These are phyloP conservation scores for Brenthis ino DNA, from an alignment of 2,888 invertebrate species.

Conservation along the genomic window DNA sequence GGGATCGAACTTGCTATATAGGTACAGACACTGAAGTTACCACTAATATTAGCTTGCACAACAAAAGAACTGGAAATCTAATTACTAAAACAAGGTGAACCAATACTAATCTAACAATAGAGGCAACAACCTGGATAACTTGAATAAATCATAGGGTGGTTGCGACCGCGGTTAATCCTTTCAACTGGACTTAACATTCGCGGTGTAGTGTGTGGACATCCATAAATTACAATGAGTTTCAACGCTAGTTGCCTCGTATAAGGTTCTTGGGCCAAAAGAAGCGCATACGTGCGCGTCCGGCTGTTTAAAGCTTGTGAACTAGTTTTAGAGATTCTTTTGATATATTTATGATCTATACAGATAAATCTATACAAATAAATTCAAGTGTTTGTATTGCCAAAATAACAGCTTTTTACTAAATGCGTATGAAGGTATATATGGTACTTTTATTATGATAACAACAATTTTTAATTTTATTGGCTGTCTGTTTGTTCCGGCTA, in stretches of 20 bases:
- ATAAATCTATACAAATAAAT: too few relatives aligned
- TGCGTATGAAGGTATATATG: too few relatives aligned
- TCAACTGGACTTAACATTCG: constrained; percentile 71
- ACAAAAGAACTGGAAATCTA: neutral
- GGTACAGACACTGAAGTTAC: too few relatives aligned
- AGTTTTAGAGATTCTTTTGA: constrained; percentile 31
- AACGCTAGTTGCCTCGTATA: constrained; percentile 47
- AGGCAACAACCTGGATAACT: constrained; percentile 40
- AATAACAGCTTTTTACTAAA: too few relatives aligned
- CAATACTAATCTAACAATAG: constrained; percentile 11
- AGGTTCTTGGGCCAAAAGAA: constrained; percentile 51
- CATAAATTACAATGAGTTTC: constrained; percentile 75
- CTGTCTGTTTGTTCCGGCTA: too few relatives aligned
- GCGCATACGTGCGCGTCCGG: constrained; percentile 54
- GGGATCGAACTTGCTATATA: too few relatives aligned
- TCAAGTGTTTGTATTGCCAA: too few relatives aligned
- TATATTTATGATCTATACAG: too few relatives aligned
- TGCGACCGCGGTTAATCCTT: constrained; percentile 61
- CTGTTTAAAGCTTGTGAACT: constrained; percentile 34
- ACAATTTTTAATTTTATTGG: too few relatives aligned
- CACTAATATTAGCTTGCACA: too few relatives aligned
- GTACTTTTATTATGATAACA: too few relatives aligned
- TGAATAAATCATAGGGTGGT: constrained; percentile 41
- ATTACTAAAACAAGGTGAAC: constrained; percentile 3
- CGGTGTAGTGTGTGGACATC: constrained; percentile 57